These are phyloP conservation scores for Drosophila aldrichi DNA, from an alignment of 2,888 invertebrate species.

Conservation along the genomic window DNA sequence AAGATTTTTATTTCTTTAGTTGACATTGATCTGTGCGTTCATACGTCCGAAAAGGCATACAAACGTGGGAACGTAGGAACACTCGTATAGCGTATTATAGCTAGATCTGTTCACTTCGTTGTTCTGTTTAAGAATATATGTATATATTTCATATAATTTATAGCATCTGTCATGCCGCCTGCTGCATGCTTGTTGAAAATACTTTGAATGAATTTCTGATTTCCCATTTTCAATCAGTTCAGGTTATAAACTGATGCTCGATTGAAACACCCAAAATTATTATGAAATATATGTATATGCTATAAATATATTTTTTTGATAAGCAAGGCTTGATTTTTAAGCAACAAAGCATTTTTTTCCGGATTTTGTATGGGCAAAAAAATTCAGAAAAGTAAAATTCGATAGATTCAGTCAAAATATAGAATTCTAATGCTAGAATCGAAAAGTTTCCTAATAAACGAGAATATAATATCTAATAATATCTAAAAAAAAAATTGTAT, in stretches of 20 bases:
- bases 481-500: too few species aligned
- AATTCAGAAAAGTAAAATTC: too few species aligned
- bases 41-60: neutral
- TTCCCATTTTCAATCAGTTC: neutral
- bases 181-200: neutral
- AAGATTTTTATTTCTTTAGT: neutral
- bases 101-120: neutral
- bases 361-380: too few species aligned
- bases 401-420: too few species aligned
- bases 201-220: neutral
- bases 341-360: too few species aligned
- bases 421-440: neutral
- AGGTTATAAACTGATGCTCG: too few species aligned
- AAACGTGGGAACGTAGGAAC: neutral
- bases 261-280: too few species aligned
- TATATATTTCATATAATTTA: neutral
- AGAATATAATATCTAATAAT: too few species aligned
- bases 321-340: too few species aligned
- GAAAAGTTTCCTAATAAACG: too few species aligned
- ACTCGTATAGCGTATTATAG: neutral
- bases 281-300: too few species aligned
- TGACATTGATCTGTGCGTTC: neutral
- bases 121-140: neutral
- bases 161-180: neutral
- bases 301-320: too few species aligned